These are phyloP conservation scores for Naso thynnoides DNA, from an alignment of 2,797 vertebrate genomes.

Conservation along the genomic window DNA sequence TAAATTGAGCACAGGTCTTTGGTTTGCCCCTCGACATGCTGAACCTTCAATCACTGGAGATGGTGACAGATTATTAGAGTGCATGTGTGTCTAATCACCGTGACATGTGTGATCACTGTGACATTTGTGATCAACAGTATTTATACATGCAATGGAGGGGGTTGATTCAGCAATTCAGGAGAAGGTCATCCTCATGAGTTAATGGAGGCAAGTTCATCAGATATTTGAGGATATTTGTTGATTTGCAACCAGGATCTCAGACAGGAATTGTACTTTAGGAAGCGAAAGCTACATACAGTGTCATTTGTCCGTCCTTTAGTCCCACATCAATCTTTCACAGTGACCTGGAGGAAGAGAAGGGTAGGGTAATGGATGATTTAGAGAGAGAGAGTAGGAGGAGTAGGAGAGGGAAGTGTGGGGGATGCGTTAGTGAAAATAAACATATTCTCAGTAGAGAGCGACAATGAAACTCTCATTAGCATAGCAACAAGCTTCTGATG, in stretches of 20 bases:
- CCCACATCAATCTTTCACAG: constrained; percentile 35
- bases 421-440: constrained; percentile 71
- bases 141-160: constrained; percentile 22
- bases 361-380: constrained; percentile 39
- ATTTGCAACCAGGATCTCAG: constrained; percentile 36
- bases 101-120: constrained; percentile 53
- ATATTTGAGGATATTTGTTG: constrained; percentile 1
- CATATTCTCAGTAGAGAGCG: constrained; percentile 65
- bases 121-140: constrained; percentile 54
- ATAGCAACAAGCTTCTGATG: constrained; percentile 72
- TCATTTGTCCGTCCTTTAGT: constrained; percentile 56
- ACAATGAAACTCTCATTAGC: constrained; percentile 70
- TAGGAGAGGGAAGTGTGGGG: constrained; percentile 55
- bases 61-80: constrained; percentile 45
- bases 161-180: constrained; percentile 42
- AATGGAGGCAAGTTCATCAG: constrained; percentile 44
- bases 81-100: constrained; percentile 53
- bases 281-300: constrained; percentile 13
- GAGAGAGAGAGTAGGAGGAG: constrained; percentile 45
- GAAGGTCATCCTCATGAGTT: constrained; percentile 63
- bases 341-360: constrained; percentile 65
- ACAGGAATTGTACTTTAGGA: constrained; percentile 27
- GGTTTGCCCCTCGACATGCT: constrained; percentile 60
- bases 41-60: constrained; percentile 56
- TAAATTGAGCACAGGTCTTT: constrained; percentile 62